Evolutionary conservation across 2,888 invertebrate genomes (phyloP).

Genomic region (Ormyrus nitidulus): DNA sequence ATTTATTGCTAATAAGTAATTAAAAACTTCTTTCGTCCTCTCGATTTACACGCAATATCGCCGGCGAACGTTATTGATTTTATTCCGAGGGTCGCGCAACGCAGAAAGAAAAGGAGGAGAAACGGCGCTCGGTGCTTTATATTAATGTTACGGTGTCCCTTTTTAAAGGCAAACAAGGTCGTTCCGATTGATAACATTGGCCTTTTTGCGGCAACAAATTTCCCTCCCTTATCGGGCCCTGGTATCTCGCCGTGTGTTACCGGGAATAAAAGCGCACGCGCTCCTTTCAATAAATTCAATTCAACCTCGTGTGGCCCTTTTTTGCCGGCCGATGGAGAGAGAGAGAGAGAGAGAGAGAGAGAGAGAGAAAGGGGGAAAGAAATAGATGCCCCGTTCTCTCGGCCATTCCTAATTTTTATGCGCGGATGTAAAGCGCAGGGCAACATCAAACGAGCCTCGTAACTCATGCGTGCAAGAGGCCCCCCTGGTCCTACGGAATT

Average conservation of each 20-base stretch:
- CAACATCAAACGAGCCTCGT: constrained; percentile 58
- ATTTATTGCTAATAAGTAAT: constrained; percentile 50
- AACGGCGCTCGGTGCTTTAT: neutral
- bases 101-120: too few relatives aligned
- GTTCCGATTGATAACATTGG: constrained; percentile 44
- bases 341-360: neutral
- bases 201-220: constrained; percentile 9
- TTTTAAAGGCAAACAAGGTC: constrained; percentile 43
- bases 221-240: constrained; percentile 7
- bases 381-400: constrained; percentile 3
- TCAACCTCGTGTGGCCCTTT: constrained; percentile 25
- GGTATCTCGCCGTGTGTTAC: constrained; percentile 17
- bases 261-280: constrained; percentile 23
- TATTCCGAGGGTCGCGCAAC: too few relatives aligned
- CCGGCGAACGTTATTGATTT: constrained; percentile 16
- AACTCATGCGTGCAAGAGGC: constrained; percentile 53
- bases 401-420: constrained; percentile 53
- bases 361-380: neutral
- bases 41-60: too few relatives aligned
- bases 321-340: too few relatives aligned
- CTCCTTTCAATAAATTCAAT: constrained; percentile 54
- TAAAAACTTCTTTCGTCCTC: constrained; percentile 11
- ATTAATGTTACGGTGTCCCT: constrained; percentile 22
- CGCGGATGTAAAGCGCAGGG: constrained; percentile 10
- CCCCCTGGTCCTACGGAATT: constrained; percentile 41